phyloP scores from a whole-genome alignment of 2,113 vertebrate species.

The Puntigrus tetrazona region DNA sequence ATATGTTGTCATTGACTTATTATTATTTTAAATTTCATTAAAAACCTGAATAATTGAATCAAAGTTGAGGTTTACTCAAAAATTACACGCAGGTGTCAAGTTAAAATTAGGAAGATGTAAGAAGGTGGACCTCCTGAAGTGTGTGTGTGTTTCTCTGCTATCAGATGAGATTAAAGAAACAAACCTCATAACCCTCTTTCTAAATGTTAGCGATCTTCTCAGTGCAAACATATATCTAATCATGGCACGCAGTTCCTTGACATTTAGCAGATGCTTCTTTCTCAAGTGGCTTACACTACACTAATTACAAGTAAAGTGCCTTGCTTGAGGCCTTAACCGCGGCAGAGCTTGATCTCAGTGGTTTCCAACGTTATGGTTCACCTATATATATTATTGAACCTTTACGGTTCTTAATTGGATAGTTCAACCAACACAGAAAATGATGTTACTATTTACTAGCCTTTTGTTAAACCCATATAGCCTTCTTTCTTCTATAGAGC shows the following conservation, averaged over 20 bases:
- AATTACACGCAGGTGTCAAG: not conserved
- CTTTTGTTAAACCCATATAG: not conserved
- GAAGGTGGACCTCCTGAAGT: not conserved
- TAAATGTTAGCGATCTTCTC: constrained; percentile 19
- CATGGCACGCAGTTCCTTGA: not conserved
- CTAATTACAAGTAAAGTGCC: constrained; percentile 16
- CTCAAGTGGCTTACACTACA: not conserved
- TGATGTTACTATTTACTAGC: not conserved
- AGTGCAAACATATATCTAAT: constrained; percentile 24
- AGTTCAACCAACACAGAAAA: not conserved
- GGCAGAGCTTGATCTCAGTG: not conserved
- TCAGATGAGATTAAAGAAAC: not conserved
- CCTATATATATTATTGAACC: not conserved
- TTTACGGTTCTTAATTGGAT: not conserved
- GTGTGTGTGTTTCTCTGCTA: not conserved
- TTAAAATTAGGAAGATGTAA: not conserved
- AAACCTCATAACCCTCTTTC: not conserved
- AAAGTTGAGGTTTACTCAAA: not conserved
- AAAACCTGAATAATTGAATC: not conserved
- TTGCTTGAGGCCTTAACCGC: not conserved
- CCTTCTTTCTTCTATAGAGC: not conserved
- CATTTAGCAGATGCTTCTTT: constrained; percentile 11
- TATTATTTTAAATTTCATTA: not conserved
- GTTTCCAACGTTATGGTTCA: not conserved
- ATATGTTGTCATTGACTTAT: not conserved